Conservation (phyloP, 2,888 invertebrate genomes). For the Cryptophagus acutangulus region DNA sequence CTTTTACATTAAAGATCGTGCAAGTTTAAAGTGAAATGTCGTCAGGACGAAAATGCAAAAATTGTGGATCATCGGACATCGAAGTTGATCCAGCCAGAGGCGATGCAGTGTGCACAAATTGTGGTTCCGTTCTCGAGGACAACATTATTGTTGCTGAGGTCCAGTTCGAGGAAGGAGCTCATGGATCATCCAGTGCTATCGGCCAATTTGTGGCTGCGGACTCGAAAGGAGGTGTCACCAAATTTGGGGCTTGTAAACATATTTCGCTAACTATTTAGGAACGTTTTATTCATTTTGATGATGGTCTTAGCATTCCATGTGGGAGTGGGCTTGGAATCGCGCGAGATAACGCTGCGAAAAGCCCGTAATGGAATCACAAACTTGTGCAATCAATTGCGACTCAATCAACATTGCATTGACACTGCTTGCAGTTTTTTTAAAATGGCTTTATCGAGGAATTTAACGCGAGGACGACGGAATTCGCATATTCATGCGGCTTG, state of each 20-base stretch:
- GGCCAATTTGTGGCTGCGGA: constrained; percentile 93
- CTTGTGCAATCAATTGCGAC: constrained; percentile 78
- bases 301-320: constrained; percentile 64
- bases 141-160: constrained; percentile 95
- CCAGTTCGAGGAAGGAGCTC: constrained; percentile 89
- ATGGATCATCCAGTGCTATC: constrained; percentile 80
- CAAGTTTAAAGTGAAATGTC: too few relatives aligned
- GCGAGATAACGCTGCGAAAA: constrained; percentile 86
- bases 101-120: constrained; percentile 92
- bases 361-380: constrained; percentile 80
- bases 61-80: constrained; percentile 84
- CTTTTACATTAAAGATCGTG: too few relatives aligned
- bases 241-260: constrained; percentile 67
- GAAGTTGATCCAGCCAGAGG: constrained; percentile 93
- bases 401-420: constrained; percentile 89
- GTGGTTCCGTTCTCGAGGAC: constrained; percentile 94
- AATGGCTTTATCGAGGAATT: constrained; percentile 75
- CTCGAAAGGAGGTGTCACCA: constrained; percentile 76
- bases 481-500: constrained; percentile 94
- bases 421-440: constrained; percentile 92
- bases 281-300: not conserved
- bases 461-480: constrained; percentile 87
- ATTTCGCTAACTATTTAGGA: constrained; percentile 1
- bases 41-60: constrained; percentile 76
- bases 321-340: constrained; percentile 80